These are phyloP conservation scores for Vimba vimba DNA, from an alignment of 2,113 vertebrate species.

Conservation along the genomic window DNA sequence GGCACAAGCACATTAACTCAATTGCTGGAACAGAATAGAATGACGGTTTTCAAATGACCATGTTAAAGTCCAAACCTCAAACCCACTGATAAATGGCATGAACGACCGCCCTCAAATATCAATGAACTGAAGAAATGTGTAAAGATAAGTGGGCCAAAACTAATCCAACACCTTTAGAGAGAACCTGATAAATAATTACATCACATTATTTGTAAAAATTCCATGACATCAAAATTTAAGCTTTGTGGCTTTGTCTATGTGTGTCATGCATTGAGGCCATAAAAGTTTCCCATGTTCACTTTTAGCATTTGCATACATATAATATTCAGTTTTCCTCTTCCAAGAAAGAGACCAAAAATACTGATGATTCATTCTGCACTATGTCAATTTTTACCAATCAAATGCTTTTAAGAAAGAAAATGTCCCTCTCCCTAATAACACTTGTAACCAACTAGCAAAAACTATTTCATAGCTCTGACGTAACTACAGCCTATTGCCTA, in stretches of 20 bases:
- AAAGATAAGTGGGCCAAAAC: neutral
- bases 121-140: neutral
- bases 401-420: no score
- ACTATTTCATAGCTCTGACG: no score
- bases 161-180: neutral
- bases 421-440: neutral
- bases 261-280: neutral
- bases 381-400: no score
- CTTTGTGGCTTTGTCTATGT: neutral
- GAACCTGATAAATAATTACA: neutral
- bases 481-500: no score
- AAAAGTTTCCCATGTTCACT: neutral
- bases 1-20: neutral
- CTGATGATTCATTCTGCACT: neutral
- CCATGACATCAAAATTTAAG: neutral
- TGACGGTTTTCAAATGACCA: neutral
- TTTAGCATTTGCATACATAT: neutral
- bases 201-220: no score
- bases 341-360: neutral
- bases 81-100: neutral
- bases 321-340: neutral
- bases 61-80: constrained; percentile 15
- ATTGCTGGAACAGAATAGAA: constrained; percentile 9
- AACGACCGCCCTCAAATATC: neutral
- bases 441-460: neutral